Percentiles rank a stretch among this genome's conserved stretches.
phyloP scores from a whole-genome alignment of 2,113 vertebrate genomes.

The Rutilus rutilus region DNA sequence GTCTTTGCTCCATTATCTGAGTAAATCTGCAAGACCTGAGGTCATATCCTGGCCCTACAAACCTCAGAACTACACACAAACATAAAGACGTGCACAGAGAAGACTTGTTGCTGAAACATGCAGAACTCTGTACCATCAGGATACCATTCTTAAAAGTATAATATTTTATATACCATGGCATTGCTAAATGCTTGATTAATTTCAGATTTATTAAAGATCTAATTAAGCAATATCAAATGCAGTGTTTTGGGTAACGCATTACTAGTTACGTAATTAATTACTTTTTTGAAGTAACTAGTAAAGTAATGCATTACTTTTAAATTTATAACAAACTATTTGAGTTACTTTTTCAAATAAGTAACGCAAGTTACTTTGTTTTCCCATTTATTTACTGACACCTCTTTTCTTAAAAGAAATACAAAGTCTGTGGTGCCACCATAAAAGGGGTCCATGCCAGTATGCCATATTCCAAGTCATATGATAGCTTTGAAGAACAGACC shows the following conservation, averaged over 20 bases:
- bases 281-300: too few relatives aligned
- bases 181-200: not conserved
- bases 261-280: too few relatives aligned
- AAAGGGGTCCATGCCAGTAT: too few relatives aligned
- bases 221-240: not conserved
- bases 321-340: too few relatives aligned
- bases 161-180: not conserved
- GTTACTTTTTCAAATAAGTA: too few relatives aligned
- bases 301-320: too few relatives aligned
- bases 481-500: not conserved
- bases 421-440: not conserved
- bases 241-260: too few relatives aligned
- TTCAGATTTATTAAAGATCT: not conserved
- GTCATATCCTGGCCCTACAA: conserved; percentile 88
- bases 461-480: not conserved
- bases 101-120: not conserved
- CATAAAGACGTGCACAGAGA: conserved; percentile 1
- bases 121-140: not conserved
- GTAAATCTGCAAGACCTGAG: conserved; percentile 90
- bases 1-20: conserved; percentile 92
- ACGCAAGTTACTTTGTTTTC: too few relatives aligned
- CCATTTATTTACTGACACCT: too few relatives aligned
- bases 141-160: not conserved
- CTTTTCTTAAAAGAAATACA: not conserved
- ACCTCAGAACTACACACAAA: conserved; percentile 85